Evolutionary conservation across 2,888 invertebrate genomes (phyloP), one percentile per base, ranked within the genome.

Genomic region (Apodemia duryi): DNA sequence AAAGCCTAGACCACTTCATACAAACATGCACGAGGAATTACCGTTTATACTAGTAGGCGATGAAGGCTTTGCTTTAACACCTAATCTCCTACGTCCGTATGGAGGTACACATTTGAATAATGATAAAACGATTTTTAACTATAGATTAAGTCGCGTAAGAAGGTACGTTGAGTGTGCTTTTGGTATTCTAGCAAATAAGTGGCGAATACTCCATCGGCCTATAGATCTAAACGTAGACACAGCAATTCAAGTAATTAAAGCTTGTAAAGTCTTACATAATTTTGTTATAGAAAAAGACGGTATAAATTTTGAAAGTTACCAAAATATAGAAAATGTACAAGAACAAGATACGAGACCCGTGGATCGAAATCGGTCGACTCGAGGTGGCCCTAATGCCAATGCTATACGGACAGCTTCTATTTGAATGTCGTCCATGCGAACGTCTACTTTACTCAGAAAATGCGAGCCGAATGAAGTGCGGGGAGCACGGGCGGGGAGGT

Each of bases 171-270:
- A 79, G 64, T 73, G 73, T 63, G 68, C 74, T 61, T 81, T 81
- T 73, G 78, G 76, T 60, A 80, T 81, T 68, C 68, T 79, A 62
- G 71, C 75, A 61, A 80, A 77, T 70, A 81, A 73, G 62, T 73
- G 71, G 70, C 61, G 72, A 66, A 69, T 73, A 65, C 5, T 71
- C 29, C 72, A 72, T 77, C 70, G 76, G 63, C 69, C 78, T 62
- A 63, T 75, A 66, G 66, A 74, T 68, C 66, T 69, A 35, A 63
- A 67, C 64, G 41, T 64, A 68, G 68, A 68, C 63, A 64, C 70
- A 69, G 72, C 72, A 61, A 70, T 72, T 69, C 66, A 69, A 68
- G 67, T 71, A 65, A 67, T 74, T 66, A 73, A 71, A 69, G 69
- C 71, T 66, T 72, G 71, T 70, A 66, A 67, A 66, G 70, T 72